A percentile compares a stretch with the other conserved stretches of the same genome.
Evolutionary conservation across 2,797 vertebrate species (phyloP).

Genomic region (Garrulus glandarius): DNA sequence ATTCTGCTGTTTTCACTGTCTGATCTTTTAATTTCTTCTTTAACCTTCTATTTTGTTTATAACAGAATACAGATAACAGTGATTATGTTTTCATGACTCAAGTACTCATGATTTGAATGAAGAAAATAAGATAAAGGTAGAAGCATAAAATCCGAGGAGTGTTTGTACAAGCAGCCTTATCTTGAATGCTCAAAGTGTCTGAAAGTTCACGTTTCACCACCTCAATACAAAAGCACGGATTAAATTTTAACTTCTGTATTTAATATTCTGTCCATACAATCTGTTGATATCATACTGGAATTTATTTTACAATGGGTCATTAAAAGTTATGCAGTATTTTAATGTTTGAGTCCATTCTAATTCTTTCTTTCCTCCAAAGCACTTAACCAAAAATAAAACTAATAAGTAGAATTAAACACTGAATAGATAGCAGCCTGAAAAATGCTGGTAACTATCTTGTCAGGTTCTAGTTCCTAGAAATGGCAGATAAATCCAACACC

Average conservation of each 20-base stretch:
- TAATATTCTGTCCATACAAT: background rate
- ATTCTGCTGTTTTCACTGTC: background rate
- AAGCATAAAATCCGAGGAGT: background rate
- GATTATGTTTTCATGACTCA: background rate
- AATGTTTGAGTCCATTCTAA: background rate
- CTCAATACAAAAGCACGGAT: background rate
- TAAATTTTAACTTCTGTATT: background rate
- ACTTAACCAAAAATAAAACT: background rate
- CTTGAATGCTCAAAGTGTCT: background rate
- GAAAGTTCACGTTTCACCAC: background rate
- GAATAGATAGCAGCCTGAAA: background rate
- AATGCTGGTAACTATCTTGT: background rate
- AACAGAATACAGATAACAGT: background rate
- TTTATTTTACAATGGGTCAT: background rate
- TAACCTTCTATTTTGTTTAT: background rate
- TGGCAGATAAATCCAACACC: background rate
- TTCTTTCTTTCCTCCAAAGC: background rate
- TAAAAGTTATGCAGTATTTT: background rate
- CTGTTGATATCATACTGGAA: background rate
- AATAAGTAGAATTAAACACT: background rate
- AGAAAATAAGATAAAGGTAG: background rate
- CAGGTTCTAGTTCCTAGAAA: background rate
- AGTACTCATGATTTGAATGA: background rate
- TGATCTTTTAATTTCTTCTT: background rate
- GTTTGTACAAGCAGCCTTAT: background rate